Base-by-base conservation (phyloP, 2,888 invertebrate species). In the Drosophila emarginata region DNA sequence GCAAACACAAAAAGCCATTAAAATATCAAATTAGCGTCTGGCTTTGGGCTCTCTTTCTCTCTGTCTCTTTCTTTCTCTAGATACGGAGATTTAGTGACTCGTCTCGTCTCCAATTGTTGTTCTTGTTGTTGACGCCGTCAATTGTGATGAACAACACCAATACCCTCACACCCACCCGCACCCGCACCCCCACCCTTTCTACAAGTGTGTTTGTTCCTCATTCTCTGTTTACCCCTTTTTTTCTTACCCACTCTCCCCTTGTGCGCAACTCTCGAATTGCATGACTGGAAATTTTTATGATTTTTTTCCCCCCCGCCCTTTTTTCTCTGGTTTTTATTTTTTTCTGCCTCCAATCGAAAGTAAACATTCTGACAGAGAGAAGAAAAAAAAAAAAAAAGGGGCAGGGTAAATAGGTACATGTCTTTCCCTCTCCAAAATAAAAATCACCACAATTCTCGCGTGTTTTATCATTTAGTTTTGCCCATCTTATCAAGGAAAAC, bases 1-100 rank as follows among this genome's bases (percentile, higher is more conserved):
- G 78, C 81, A 81, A 78, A 77, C 72, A 74, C 73, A 74, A 83
- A 83, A 77, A 73, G 74, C 64, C 78, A 83, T 82, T 85, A 82
- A 79, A 84, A 84, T 87, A 81, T 81, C 76, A 87, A 83, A 84
- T 79, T 81, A 84, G 69, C 79, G 72, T 84, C 81, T 78, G 84
- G 74, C 71, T 65, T 68, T 58, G 58, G 71, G 39, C 12, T 21
- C 52, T 26, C 52, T 28, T 7, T 26, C 45, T 45, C 45, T 45
- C 23, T 26, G 18, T 45, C 11, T 45, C 18, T 37, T 4, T 4
- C n/a, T n/a, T 11, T 32, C 62, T 69, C 45, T 36, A 72, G 56
- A 59, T 72, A 28, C 65, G 21, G 80, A 45, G 45, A 68, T 78
- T 78, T 78, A 74, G 70, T 76, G 56, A 66, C 45, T 45, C 18